Conservation (phyloP, 1,140 invertebrate species). For the Lordiphosa collinella region DNA sequence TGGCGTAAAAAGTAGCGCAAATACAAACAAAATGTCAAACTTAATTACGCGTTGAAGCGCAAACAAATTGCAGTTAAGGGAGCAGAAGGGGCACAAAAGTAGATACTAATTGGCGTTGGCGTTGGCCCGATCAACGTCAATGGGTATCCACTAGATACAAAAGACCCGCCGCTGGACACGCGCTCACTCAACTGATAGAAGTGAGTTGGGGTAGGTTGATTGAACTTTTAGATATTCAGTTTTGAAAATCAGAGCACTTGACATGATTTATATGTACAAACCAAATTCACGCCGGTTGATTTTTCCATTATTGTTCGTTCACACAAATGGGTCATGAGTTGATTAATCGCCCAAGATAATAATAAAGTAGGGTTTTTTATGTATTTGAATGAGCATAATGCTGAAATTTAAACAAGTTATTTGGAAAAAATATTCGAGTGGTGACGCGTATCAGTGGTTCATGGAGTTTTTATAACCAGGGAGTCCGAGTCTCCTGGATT, state of each 20-base stretch:
- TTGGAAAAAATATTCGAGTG: no score
- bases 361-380: constrained; percentile 2
- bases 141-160: constrained; percentile 42
- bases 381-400: no score
- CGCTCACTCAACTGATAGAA: constrained; percentile 18
- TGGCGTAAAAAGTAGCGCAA: constrained; percentile 63
- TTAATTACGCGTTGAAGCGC: constrained; percentile 73
- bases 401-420: no score
- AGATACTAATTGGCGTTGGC: constrained; percentile 44
- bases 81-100: not conserved
- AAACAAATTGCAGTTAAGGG: constrained; percentile 49
- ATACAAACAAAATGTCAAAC: constrained; percentile 53
- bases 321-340: constrained; percentile 42
- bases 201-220: not conserved
- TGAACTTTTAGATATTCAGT: constrained; percentile 1
- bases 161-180: constrained; percentile 36
- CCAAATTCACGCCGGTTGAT: not conserved
- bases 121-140: constrained; percentile 21
- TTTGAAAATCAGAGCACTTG: constrained; percentile 26
- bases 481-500: no score
- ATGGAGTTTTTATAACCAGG: no score
- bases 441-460: no score
- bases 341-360: constrained; percentile 31
- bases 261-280: constrained; percentile 54
- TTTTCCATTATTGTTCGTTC: constrained; percentile 22